phyloP scores from a whole-genome alignment of 2,797 vertebrate species.

The Channa striata region DNA sequence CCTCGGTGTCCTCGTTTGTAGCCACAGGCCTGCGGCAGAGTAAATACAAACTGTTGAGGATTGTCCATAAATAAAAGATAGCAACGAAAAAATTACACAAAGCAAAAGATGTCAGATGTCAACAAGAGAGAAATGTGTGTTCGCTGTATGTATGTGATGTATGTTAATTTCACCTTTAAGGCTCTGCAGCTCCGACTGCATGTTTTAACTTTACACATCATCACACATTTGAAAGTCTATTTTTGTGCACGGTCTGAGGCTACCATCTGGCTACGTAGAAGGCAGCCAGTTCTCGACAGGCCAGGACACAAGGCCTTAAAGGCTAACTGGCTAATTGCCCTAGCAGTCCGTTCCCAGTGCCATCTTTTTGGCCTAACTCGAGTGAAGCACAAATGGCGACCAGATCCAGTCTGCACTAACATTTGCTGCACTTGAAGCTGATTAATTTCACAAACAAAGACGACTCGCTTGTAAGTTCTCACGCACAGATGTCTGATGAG shows the following conservation, averaged over 20 bases:
- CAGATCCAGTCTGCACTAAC: constrained; percentile 60
- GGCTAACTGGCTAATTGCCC: constrained; percentile 81
- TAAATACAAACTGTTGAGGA: constrained; percentile 15
- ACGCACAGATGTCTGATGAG: constrained; percentile 70
- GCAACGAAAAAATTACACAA: constrained; percentile 23
- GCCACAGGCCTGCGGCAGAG: constrained; percentile 20
- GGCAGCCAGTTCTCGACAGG: constrained; percentile 75
- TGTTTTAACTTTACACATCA: constrained; percentile 64
- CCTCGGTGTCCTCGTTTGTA: constrained; percentile 5
- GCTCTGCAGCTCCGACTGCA: constrained; percentile 40
- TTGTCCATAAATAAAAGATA: constrained; percentile 43
- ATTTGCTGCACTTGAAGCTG: constrained; percentile 69
- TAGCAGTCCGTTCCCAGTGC: constrained; percentile 61
- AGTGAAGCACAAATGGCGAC: constrained; percentile 64
- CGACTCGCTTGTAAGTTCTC: constrained; percentile 51
- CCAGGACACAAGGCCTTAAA: constrained; percentile 76
- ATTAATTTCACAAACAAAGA: constrained; percentile 76
- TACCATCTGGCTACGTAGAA: constrained; percentile 75
- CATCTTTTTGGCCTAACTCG: constrained; percentile 63
- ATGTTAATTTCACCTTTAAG: constrained; percentile 61
- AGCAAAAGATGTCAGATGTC: constrained; percentile 32
- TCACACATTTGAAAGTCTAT: constrained; percentile 64
- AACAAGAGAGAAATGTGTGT: constrained; percentile 20
- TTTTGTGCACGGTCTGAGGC: constrained; percentile 68
- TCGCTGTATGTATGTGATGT: constrained; percentile 8